Conservation (phyloP, 2,888 invertebrate genomes). For the Caenorhabditis doughertyi region DNA sequence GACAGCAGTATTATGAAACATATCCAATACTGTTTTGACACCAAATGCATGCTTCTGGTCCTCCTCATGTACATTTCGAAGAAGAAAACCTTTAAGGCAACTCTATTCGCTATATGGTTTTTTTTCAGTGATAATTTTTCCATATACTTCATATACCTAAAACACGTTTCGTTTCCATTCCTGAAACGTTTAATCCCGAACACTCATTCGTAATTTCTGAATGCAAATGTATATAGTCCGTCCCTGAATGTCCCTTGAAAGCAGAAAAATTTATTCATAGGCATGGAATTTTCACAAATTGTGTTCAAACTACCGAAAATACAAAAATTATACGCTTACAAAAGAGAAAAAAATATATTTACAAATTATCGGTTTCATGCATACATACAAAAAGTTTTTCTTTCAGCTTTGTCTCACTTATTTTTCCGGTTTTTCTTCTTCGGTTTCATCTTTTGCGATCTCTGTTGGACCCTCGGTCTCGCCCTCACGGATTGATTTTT, state of each 20-base stretch:
- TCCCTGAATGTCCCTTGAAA: neutral
- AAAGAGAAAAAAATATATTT: neutral
- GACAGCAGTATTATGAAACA: too few relatives aligned
- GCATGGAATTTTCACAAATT: neutral
- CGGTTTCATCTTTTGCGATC: conserved; percentile 18
- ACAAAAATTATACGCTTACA: neutral
- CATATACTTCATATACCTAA: too few relatives aligned
- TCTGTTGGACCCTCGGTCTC: conserved; percentile 25
- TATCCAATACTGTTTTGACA: too few relatives aligned
- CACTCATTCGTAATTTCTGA: neutral
- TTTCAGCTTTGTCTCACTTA: neutral
- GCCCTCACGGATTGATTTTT: conserved; percentile 50
- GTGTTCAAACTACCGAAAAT: neutral
- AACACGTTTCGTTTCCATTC: too few relatives aligned
- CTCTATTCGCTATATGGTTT: too few relatives aligned
- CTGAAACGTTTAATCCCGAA: neutral
- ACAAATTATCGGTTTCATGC: neutral
- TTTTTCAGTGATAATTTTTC: too few relatives aligned
- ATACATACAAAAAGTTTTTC: conserved; percentile 10
- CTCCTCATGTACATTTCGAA: too few relatives aligned
- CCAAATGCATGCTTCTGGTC: too few relatives aligned
- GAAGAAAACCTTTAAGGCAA: too few relatives aligned
- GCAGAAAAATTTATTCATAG: conserved; percentile 40
- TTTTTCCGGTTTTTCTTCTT: neutral
- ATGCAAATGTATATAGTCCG: neutral